These are phyloP conservation scores for Xiphophorus couchianus DNA, from an alignment of 2,113 vertebrate species.

Conservation along the genomic window DNA sequence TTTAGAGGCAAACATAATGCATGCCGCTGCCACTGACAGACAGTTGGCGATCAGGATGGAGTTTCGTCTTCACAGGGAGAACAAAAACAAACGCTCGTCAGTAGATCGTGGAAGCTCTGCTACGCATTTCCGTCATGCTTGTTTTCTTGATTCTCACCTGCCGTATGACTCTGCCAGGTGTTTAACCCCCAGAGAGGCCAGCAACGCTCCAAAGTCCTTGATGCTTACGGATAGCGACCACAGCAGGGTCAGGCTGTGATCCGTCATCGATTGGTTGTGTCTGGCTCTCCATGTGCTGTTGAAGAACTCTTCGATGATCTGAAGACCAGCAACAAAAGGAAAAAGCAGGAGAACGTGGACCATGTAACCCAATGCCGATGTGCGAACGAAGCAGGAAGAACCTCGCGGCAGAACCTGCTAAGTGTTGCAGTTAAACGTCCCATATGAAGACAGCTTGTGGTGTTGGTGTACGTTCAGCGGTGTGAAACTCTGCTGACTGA, in stretches of 20 bases:
- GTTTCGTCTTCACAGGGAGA: conserved; percentile 68
- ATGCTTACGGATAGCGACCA: conserved; percentile 85
- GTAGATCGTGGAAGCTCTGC: not conserved
- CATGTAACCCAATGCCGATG: too few relatives aligned
- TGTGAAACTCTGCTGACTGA: conserved; percentile 10
- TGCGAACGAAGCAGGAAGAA: too few relatives aligned
- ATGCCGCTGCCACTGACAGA: conserved; percentile 75
- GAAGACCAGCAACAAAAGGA: not conserved
- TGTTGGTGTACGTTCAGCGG: not conserved
- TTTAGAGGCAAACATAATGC: conserved; percentile 80
- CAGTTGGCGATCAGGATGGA: conserved; percentile 81
- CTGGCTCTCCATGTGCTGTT: conserved; percentile 80
- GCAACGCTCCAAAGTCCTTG: conserved; percentile 81
- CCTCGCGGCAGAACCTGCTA: too few relatives aligned
- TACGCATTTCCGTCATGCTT: not conserved
- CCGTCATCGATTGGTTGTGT: conserved; percentile 77
- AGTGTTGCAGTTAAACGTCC: too few relatives aligned
- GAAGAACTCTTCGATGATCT: conserved; percentile 84
- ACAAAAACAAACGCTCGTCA: not conserved
- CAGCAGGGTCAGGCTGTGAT: conserved; percentile 78
- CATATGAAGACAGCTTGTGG: not conserved
- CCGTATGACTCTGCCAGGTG: conserved; percentile 78
- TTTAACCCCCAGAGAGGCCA: conserved; percentile 81
- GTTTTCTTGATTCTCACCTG: conserved; percentile 56
- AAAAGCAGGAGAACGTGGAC: not conserved